Base-by-base conservation (phyloP, 2,113 vertebrate species). In the Xerus inauris region DNA sequence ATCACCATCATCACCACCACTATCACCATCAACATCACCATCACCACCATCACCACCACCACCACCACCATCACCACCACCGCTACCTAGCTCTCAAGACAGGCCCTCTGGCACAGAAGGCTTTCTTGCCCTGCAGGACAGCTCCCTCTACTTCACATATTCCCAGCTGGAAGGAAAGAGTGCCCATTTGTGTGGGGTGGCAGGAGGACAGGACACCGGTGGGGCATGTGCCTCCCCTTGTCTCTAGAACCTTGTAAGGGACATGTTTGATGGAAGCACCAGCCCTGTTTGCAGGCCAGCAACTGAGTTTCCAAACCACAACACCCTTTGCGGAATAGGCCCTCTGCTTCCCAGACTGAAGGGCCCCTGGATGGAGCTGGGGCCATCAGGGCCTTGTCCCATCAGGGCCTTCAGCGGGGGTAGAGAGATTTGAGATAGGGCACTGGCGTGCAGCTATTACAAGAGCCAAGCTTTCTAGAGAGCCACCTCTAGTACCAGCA, bases 401-500 rank as follows among this genome's bases (percentile, higher is more conserved):
- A 2, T 4, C 67, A 57, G 47, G 75, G 72, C n/a, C 54, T 92
- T 87, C 30, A 6, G 59, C 24, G 45, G 24, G 28, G 40, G 49
- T 13, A 51, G 38, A n/a, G 45, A 59, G 47, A 42, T 14, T 51
- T 22, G 12, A 1, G 13, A 35, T 28, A 38, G 47, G 2, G 3
- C 32, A 12, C 91, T 22, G 16, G 82, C 54, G 24, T 79, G 6
- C 9, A 22, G 35, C 20, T 69, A 2, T 35, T 30, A 10, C 45
- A 62, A 2, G 19, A 77, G 16, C 38, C 62, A 42, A 11, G n/a
- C 17, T 62, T 89, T 73, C 54, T n/a, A 59, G 87, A 87, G 72
- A 59, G 35, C 6, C 3, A 1, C 28, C 26, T 45, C 72, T 35
- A 6, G 1, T 0, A 17, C 22, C 40, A 2, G 30, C 22, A n/a